Percentiles rank a stretch among this genome's conserved stretches.
phyloP scores from a whole-genome alignment of 2,797 vertebrate species.

The Paguma larvata region DNA sequence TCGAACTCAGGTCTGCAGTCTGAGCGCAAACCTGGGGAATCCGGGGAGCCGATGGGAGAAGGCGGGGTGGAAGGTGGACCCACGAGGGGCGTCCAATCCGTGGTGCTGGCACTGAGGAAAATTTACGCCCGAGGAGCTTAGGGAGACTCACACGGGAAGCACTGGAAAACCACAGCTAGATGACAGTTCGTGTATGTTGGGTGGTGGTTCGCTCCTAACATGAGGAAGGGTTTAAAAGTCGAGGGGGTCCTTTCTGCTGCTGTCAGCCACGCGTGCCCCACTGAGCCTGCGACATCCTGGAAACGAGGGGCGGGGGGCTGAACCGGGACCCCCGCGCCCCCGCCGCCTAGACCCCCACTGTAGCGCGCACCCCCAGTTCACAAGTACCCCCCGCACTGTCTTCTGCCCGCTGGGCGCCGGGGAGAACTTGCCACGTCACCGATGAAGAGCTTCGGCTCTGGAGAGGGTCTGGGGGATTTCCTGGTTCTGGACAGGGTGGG shows the following conservation, averaged over 20 bases:
- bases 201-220: accelerated
- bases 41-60: accelerated
- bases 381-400: accelerated
- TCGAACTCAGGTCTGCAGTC: too few relatives aligned
- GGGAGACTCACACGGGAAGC: accelerated
- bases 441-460: accelerated
- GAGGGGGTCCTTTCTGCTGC: not conserved
- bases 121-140: accelerated
- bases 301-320: not conserved
- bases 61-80: accelerated
- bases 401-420: too few relatives aligned
- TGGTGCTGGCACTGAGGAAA: not conserved
- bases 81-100: accelerated
- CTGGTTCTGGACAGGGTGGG: not conserved
- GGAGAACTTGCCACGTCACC: accelerated
- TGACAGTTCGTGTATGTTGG: accelerated
- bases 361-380: accelerated
- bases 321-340: not conserved
- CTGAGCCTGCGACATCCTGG: accelerated
- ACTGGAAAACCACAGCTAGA: not conserved
- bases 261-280: not conserved
- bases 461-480: not conserved
- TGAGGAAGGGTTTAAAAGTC: accelerated
- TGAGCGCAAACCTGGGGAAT: not conserved
- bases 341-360: too few relatives aligned